phyloP scores from a whole-genome alignment of 2,888 invertebrate genomes.

The Erannis defoliaria region DNA sequence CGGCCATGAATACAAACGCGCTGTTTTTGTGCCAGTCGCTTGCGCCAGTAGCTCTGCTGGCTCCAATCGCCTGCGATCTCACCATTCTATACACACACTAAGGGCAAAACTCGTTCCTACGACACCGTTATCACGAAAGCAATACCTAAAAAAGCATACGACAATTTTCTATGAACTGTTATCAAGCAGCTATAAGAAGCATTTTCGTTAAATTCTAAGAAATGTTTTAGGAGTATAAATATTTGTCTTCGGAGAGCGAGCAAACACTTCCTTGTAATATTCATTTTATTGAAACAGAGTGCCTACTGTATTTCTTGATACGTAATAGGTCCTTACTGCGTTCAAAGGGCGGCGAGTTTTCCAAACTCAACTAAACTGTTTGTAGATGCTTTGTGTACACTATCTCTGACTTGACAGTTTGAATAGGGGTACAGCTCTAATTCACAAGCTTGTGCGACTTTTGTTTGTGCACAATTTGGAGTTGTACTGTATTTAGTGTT shows the following conservation, averaged over 20 bases:
- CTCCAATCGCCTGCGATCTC: background rate
- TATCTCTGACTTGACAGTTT: background rate
- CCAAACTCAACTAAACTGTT: slow-evolving; percentile 14
- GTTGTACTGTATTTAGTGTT: background rate
- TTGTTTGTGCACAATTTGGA: background rate
- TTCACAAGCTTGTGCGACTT: background rate
- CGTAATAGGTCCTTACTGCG: background rate
- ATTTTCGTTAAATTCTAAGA: too few species aligned
- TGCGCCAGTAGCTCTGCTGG: background rate
- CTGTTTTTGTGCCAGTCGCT: slow-evolving; percentile 12
- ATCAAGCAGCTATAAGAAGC: too few species aligned
- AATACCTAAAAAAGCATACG: too few species aligned
- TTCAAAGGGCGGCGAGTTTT: background rate
- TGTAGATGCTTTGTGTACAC: slow-evolving; percentile 9
- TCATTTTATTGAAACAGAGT: background rate
- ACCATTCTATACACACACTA: background rate
- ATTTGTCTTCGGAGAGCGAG: too few species aligned
- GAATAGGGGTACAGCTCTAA: background rate
- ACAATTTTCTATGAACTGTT: too few species aligned
- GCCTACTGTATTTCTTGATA: background rate
- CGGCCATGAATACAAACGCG: slow-evolving; percentile 30
- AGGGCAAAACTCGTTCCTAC: background rate
- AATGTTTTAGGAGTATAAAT: too few species aligned
- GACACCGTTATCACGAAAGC: too few species aligned
- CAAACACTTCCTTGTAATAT: too few species aligned